A percentile compares a stretch with the other conserved stretches of the same genome.
phyloP scores from a whole-genome alignment of 1,140 invertebrate species.

The Anastrepha ludens region DNA sequence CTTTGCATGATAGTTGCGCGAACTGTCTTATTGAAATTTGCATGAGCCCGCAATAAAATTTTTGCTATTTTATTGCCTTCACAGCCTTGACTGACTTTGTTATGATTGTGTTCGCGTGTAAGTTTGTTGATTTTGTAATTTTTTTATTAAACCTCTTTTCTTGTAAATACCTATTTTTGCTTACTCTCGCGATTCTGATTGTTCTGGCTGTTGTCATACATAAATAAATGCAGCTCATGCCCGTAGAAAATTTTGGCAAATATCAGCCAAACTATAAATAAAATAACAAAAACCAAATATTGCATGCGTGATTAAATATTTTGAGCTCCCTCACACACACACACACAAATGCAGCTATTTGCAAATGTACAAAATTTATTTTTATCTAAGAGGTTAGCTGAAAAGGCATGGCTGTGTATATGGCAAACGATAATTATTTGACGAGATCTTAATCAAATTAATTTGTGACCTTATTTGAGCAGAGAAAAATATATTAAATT shows the following conservation, averaged over 20 bases:
- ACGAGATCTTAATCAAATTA: constrained; percentile 7
- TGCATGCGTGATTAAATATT: background rate
- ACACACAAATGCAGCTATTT: background rate
- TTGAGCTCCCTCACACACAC: background rate
- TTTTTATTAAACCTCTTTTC: constrained; percentile 7
- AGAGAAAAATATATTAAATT: no score
- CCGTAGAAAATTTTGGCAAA: no score
- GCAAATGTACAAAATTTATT: background rate
- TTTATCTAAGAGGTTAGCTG: no score
- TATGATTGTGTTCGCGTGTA: background rate
- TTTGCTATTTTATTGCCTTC: constrained; percentile 20
- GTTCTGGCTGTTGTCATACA: background rate
- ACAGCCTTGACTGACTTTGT: constrained; percentile 49
- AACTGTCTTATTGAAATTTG: constrained; percentile 8
- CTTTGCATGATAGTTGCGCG: background rate
- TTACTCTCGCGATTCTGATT: background rate
- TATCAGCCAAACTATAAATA: no score
- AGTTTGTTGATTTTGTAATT: background rate
- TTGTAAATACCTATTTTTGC: background rate
- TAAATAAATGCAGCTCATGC: no score
- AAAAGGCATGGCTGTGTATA: background rate
- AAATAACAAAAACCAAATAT: no score
- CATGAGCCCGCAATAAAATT: constrained; percentile 45
- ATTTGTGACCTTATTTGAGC: no score
- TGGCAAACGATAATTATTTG: background rate